phyloP scores from a whole-genome alignment of 2,797 vertebrate genomes.

The Lacerta viridis region DNA sequence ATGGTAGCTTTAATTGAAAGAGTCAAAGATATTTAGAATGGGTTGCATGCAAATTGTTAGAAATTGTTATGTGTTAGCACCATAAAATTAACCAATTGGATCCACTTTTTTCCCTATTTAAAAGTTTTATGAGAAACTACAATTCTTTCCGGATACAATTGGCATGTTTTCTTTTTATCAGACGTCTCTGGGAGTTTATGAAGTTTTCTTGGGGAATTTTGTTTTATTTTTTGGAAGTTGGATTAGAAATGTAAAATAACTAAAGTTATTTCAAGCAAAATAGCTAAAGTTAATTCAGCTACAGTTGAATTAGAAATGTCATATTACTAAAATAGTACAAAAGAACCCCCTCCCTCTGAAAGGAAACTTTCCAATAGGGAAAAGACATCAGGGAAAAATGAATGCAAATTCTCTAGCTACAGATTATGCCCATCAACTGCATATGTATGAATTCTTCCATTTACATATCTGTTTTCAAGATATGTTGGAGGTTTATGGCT shows the following conservation, averaged over 20 bases:
- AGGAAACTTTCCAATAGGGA: too few species aligned
- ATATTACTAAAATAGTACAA: conserved; percentile 57
- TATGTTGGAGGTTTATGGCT: neutral
- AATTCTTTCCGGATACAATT: conserved; percentile 78
- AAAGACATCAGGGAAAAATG: neutral
- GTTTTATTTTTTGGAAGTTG: conserved; percentile 64
- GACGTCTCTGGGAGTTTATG: conserved; percentile 62
- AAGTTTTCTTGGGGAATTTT: too few species aligned
- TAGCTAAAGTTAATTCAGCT: too few species aligned
- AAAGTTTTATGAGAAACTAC: conserved; percentile 81
- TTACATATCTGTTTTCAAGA: neutral
- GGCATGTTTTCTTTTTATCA: conserved; percentile 71
- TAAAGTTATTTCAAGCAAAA: too few species aligned
- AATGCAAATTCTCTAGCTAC: neutral
- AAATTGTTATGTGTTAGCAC: conserved; percentile 73
- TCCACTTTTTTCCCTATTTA: conserved; percentile 82
- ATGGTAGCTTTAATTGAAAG: conserved; percentile 85
- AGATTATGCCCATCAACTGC: neutral
- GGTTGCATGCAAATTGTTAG: conserved; percentile 80
- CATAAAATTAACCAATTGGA: conserved; percentile 85
- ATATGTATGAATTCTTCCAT: neutral
- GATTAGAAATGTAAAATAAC: conserved; percentile 67
- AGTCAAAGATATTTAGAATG: conserved; percentile 81
- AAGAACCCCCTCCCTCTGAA: neutral
- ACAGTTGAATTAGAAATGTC: conserved; percentile 22